Evolutionary conservation across 2,888 invertebrate genomes (phyloP).

Genomic region (Athetis lepigone): DNA sequence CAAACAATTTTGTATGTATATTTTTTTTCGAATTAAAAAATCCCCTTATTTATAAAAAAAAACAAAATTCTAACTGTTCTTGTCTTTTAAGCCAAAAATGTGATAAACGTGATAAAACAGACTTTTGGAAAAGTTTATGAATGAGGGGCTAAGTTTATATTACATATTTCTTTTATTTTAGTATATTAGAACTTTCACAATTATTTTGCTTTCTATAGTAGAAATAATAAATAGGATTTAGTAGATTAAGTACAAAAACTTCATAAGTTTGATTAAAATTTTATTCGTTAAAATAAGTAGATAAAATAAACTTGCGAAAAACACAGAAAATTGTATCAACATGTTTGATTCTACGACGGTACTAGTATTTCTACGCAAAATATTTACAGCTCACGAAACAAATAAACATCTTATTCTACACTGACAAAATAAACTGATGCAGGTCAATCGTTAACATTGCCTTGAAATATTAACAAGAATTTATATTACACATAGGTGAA

Average conservation of each 20-base stretch:
- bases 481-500: slow-evolving; percentile 73
- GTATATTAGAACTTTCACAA: background rate
- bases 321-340: slow-evolving; percentile 87
- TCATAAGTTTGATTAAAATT: slow-evolving; percentile 80
- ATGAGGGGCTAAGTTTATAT: slow-evolving; percentile 57
- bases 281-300: slow-evolving; percentile 90
- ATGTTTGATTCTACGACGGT: slow-evolving; percentile 83
- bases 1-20: slow-evolving; percentile 45
- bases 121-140: slow-evolving; percentile 32
- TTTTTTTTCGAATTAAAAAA: slow-evolving; percentile 62
- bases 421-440: slow-evolving; percentile 80
- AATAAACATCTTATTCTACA: slow-evolving; percentile 79
- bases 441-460: slow-evolving; percentile 86
- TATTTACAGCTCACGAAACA: slow-evolving; percentile 88
- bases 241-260: slow-evolving; percentile 55
- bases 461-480: slow-evolving; percentile 70
- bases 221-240: slow-evolving; percentile 1
- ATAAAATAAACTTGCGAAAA: slow-evolving; percentile 90
- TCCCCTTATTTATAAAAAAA: slow-evolving; percentile 27
- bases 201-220: background rate
- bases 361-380: slow-evolving; percentile 82
- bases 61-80: slow-evolving; percentile 10
- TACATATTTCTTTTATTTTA: slow-evolving; percentile 51
- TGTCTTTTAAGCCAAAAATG: slow-evolving; percentile 2
- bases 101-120: slow-evolving; percentile 1